These are phyloP conservation scores for Oreotrochilus melanogaster DNA, from an alignment of 2,113 vertebrate species.

Conservation along the genomic window DNA sequence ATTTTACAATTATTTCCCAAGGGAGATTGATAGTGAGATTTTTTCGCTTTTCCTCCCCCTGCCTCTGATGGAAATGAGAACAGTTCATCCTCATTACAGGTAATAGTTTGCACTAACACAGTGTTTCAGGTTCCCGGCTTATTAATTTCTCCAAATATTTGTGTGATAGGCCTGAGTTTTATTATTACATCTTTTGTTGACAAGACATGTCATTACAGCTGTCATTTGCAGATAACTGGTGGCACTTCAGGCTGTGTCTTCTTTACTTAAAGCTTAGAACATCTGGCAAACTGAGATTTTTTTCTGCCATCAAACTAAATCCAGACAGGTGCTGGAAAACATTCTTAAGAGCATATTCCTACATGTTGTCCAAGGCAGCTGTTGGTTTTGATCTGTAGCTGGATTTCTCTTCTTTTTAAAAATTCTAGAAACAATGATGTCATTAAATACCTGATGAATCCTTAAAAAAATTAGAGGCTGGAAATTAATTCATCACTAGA, in stretches of 20 bases:
- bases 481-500: background rate
- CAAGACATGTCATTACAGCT: background rate
- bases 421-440: fast-evolving
- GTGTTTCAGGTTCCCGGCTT: background rate
- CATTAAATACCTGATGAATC: background rate
- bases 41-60: background rate
- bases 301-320: background rate
- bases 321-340: background rate
- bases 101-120: background rate
- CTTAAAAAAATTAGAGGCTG: background rate
- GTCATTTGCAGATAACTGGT: background rate
- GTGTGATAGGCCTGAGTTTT: background rate
- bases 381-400: background rate
- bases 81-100: background rate
- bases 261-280: background rate
- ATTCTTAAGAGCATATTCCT: background rate
- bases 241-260: background rate
- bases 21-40: background rate
- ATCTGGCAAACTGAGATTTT: background rate
- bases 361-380: background rate
- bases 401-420: background rate
- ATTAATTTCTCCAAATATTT: background rate
- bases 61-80: background rate
- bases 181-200: background rate
- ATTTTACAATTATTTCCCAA: background rate